A percentile compares a stretch with the other conserved stretches of the same genome.
These are phyloP conservation scores for Linnaemya tessellans DNA, from an alignment of 2,888 invertebrate species.

Conservation along the genomic window DNA sequence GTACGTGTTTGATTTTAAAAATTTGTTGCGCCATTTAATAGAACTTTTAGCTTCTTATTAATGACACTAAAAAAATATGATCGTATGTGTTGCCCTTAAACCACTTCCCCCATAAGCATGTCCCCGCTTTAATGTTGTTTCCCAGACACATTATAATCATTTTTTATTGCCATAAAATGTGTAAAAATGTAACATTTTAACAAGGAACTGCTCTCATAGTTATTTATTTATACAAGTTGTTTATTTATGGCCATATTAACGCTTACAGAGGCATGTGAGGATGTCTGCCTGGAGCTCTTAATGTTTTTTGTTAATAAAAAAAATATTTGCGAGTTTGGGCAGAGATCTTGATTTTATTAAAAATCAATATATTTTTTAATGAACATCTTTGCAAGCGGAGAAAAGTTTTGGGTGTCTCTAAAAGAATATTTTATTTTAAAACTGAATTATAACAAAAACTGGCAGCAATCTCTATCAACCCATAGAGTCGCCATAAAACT, in stretches of 20 bases:
- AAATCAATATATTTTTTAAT: constrained; percentile 10
- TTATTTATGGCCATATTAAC: constrained; percentile 3
- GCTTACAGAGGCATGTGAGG: not conserved
- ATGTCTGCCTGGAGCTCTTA: not conserved
- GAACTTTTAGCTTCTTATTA: constrained; percentile 39
- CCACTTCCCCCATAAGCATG: constrained; percentile 3
- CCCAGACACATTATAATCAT: constrained; percentile 56
- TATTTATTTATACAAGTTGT: constrained; percentile 1
- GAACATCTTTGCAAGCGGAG: too few species aligned
- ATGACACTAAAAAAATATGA: constrained; percentile 11
- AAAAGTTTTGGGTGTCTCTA: too few species aligned
- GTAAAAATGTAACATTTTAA: constrained; percentile 29
- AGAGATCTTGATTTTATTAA: not conserved
- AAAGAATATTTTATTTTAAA: too few species aligned
- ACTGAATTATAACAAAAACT: too few species aligned
- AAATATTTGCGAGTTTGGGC: constrained; percentile 3
- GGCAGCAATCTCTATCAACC: too few species aligned
- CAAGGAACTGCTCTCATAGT: not conserved
- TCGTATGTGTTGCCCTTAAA: constrained; percentile 3
- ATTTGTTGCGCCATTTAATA: constrained; percentile 23
- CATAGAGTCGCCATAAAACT: too few species aligned
- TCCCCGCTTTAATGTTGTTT: constrained; percentile 62
- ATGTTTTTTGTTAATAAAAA: constrained; percentile 11
- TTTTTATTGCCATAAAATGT: constrained; percentile 59
- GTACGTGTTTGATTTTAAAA: constrained; percentile 51